A percentile compares a stretch with the other conserved stretches of the same genome.
These are phyloP conservation scores for Sylvilagus floridanus DNA, from an alignment of 2,797 vertebrate species.

Conservation along the genomic window DNA sequence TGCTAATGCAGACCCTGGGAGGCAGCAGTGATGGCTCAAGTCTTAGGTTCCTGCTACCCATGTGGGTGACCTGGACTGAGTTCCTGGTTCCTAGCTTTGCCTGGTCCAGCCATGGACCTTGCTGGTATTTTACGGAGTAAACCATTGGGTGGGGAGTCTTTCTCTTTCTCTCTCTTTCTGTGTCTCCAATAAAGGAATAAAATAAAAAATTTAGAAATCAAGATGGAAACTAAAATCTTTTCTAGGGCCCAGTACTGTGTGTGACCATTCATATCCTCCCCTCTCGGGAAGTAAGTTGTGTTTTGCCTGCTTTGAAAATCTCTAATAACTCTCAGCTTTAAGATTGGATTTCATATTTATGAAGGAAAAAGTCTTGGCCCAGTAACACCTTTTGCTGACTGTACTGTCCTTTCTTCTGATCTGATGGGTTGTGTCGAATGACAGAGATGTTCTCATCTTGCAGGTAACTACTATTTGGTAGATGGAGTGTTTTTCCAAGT, in stretches of 20 bases:
- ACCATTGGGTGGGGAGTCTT: too few relatives aligned
- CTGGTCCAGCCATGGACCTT: too few relatives aligned
- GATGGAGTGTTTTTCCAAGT: background rate
- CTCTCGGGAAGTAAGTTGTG: background rate
- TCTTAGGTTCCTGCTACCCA: too few relatives aligned
- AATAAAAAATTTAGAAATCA: slow-evolving; percentile 42
- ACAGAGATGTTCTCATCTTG: background rate
- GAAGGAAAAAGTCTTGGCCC: background rate
- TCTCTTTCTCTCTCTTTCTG: too few relatives aligned
- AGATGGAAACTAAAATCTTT: slow-evolving; percentile 29
- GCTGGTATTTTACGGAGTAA: too few relatives aligned
- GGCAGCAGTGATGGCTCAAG: too few relatives aligned
- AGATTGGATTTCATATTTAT: background rate
- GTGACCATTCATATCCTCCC: background rate
- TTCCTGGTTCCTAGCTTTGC: too few relatives aligned
- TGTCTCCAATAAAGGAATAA: too few relatives aligned
- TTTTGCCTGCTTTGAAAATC: background rate
- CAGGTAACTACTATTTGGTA: background rate
- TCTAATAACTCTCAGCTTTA: background rate
- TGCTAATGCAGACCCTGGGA: too few relatives aligned
- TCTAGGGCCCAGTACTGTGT: background rate
- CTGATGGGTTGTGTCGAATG: background rate
- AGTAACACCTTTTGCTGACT: background rate
- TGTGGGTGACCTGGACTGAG: too few relatives aligned
- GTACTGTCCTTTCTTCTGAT: background rate